These are phyloP conservation scores for Ataeniobius toweri DNA, from an alignment of 2,797 vertebrate genomes.

Conservation along the genomic window DNA sequence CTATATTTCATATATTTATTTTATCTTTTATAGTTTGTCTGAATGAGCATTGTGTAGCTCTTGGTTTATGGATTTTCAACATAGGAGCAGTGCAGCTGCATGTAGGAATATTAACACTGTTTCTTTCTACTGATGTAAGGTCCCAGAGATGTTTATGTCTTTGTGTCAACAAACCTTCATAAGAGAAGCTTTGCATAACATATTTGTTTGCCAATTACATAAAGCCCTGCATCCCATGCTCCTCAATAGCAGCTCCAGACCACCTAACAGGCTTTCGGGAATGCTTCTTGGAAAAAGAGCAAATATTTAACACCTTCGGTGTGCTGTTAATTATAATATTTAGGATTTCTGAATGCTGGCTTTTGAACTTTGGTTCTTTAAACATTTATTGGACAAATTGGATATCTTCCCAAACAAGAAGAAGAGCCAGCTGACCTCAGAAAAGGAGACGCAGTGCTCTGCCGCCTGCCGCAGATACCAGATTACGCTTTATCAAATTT, in stretches of 20 bases:
- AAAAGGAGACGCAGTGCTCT: conserved; percentile 59
- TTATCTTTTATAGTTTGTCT: conserved; percentile 39
- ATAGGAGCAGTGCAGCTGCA: conserved; percentile 43
- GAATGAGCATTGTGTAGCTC: conserved; percentile 37
- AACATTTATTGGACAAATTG: conserved; percentile 14
- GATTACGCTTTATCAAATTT: conserved; percentile 76
- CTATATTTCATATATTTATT: neutral
- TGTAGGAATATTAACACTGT: conserved; percentile 31
- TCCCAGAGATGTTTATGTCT: conserved; percentile 41
- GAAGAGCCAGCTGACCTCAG: conserved; percentile 61
- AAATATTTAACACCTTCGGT: conserved; percentile 32
- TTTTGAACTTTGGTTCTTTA: conserved; percentile 10
- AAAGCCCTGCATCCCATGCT: conserved; percentile 57
- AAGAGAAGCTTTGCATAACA: conserved; percentile 62
- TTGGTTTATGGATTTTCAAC: conserved; percentile 41
- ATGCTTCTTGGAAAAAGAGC: conserved; percentile 37
- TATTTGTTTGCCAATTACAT: conserved; percentile 64
- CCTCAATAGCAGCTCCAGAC: conserved; percentile 44
- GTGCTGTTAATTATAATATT: conserved; percentile 18
- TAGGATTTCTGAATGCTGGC: neutral
- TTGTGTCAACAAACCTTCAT: conserved; percentile 50
- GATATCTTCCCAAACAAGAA: conserved; percentile 21
- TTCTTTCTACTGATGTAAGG: conserved; percentile 42
- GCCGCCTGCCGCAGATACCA: conserved; percentile 57
- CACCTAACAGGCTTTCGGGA: conserved; percentile 51